These are phyloP conservation scores for Stichodactyla helianthus DNA, from an alignment of 64 coral and sea anemone genomes.

Conservation along the genomic window DNA sequence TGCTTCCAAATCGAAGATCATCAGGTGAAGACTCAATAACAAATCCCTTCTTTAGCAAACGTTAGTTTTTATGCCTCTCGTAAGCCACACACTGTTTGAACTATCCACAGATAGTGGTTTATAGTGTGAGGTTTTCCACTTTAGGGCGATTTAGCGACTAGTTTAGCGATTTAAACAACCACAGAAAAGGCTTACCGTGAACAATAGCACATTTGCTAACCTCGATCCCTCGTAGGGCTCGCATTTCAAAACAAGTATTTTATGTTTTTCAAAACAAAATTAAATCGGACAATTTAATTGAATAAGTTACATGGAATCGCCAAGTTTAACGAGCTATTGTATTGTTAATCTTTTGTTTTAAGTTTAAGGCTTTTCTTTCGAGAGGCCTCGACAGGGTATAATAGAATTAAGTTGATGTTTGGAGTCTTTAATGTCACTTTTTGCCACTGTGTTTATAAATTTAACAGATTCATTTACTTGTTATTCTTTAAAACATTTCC, in stretches of 20 bases:
- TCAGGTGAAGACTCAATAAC: not conserved
- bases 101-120: not conserved
- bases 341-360: slow-evolving; percentile 8
- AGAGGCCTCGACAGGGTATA: slow-evolving; percentile 2
- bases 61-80: not conserved
- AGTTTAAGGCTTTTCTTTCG: slow-evolving; percentile 17
- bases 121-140: not conserved
- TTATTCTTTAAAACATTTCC: not conserved
- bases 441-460: not conserved
- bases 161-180: not conserved
- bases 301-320: not conserved
- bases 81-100: not conserved
- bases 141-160: not conserved
- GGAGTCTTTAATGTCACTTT: slow-evolving; percentile 12
- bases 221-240: not conserved
- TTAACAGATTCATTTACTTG: not conserved
- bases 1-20: not conserved
- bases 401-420: slow-evolving; percentile 10
- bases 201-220: not conserved
- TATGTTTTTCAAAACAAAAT: slow-evolving; percentile 1
- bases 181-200: not conserved
- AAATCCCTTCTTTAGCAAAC: not conserved
- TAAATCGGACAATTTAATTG: slow-evolving; percentile 13
- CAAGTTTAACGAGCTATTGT: slow-evolving; percentile 12
- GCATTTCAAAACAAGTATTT: slow-evolving; percentile 6